phyloP scores from a whole-genome alignment of 2,797 vertebrate species.

The Siniperca obscura region DNA sequence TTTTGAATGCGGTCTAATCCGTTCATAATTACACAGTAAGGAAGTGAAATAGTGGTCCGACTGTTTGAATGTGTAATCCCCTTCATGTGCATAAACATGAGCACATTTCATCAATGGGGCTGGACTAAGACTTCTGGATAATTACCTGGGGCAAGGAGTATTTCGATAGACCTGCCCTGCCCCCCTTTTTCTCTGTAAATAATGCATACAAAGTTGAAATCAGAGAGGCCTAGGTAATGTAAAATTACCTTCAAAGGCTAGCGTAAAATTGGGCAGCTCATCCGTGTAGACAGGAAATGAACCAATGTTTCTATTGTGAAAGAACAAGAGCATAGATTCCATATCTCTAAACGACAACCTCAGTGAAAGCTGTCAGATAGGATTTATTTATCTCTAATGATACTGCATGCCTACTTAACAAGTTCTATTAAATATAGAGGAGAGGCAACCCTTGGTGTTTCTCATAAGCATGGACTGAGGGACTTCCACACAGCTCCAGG shows the following conservation, averaged over 20 bases:
- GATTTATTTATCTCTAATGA: slow-evolving; percentile 65
- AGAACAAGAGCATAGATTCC: slow-evolving; percentile 56
- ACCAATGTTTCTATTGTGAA: slow-evolving; percentile 83
- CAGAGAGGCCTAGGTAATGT: slow-evolving; percentile 86
- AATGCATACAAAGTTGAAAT: slow-evolving; percentile 81
- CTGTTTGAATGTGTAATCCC: slow-evolving; percentile 82
- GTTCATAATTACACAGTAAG: slow-evolving; percentile 83
- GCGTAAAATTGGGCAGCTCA: slow-evolving; percentile 90
- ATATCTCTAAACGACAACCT: slow-evolving; percentile 58
- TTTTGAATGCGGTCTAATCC: slow-evolving; percentile 84
- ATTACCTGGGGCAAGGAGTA: slow-evolving; percentile 79
- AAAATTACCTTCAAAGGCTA: slow-evolving; percentile 87
- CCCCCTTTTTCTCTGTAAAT: slow-evolving; percentile 69
- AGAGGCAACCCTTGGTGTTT: slow-evolving; percentile 31
- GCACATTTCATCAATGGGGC: slow-evolving; percentile 79
- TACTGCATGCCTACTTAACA: slow-evolving; percentile 55
- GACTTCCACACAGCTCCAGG: slow-evolving; percentile 8
- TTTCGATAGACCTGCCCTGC: slow-evolving; percentile 67
- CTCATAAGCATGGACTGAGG: slow-evolving; percentile 36
- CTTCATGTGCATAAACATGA: slow-evolving; percentile 83
- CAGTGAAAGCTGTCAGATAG: slow-evolving; percentile 59
- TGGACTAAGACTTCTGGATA: slow-evolving; percentile 78
- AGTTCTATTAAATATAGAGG: slow-evolving; percentile 52
- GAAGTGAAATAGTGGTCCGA: slow-evolving; percentile 77
- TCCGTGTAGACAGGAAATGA: slow-evolving; percentile 92